Conservation (phyloP, 2,113 vertebrate genomes). For the Dolichotis patagonum region DNA sequence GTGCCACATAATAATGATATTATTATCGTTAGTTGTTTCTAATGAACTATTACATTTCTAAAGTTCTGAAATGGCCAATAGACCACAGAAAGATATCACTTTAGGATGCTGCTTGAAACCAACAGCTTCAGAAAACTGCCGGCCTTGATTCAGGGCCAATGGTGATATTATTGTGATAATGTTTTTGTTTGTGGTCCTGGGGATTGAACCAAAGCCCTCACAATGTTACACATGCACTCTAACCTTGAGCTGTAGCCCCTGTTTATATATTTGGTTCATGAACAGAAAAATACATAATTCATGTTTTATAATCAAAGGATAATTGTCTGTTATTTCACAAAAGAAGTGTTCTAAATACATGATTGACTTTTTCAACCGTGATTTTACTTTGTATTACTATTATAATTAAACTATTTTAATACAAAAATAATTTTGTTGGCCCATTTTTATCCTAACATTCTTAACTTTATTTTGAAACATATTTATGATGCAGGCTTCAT, state of each 20-base stretch:
- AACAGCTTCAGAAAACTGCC: too few species aligned
- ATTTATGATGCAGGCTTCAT: not conserved
- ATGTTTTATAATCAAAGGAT: slow-evolving; percentile 27
- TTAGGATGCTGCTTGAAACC: too few species aligned
- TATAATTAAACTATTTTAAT: not conserved
- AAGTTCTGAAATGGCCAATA: too few species aligned
- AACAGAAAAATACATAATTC: not conserved
- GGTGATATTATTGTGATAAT: not conserved
- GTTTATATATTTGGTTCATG: not conserved
- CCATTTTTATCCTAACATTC: not conserved
- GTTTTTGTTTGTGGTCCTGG: not conserved
- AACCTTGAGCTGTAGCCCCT: not conserved
- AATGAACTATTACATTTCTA: too few species aligned
- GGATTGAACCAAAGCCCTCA: not conserved
- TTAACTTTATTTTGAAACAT: not conserved
- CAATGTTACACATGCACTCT: not conserved
- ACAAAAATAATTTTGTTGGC: not conserved
- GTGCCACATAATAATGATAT: not conserved
- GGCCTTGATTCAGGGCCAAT: not conserved
- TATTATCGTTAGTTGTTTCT: too few species aligned
- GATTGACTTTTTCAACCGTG: not conserved
- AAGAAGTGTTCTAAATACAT: not conserved
- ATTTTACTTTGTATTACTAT: not conserved
- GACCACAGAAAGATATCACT: too few species aligned
- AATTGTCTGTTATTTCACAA: not conserved